These are phyloP conservation scores for Trinectes maculatus DNA, from an alignment of 2,113 vertebrate species.

Conservation along the genomic window DNA sequence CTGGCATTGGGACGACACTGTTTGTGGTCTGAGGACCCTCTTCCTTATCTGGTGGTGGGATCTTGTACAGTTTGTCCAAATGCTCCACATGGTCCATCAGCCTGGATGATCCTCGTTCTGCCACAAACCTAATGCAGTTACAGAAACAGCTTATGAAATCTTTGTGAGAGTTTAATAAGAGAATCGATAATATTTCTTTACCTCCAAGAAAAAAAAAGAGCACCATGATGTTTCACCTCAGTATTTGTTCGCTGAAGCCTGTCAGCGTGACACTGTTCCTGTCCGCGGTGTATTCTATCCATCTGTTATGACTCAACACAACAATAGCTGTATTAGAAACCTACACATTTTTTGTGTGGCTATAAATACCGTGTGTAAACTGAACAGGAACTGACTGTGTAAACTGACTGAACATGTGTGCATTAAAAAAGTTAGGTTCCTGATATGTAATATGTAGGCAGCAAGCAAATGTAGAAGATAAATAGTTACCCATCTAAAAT, in stretches of 20 bases:
- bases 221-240: constrained; percentile 74
- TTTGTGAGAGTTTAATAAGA: too few species aligned
- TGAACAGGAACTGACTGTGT: too few species aligned
- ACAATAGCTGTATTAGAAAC: not conserved
- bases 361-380: too few species aligned
- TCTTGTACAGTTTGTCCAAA: constrained; percentile 84
- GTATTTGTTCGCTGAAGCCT: constrained; percentile 85
- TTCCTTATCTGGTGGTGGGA: constrained; percentile 75
- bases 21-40: constrained; percentile 24
- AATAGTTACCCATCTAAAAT: not conserved
- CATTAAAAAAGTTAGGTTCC: not conserved
- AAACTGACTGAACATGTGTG: not conserved
- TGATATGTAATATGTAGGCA: not conserved
- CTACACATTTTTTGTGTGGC: not conserved
- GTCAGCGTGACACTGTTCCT: constrained; percentile 63
- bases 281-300: fast-evolving
- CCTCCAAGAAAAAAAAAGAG: not conserved
- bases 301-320: not conserved
- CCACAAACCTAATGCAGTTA: constrained; percentile 83
- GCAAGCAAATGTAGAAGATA: not conserved
- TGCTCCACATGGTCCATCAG: constrained; percentile 88
- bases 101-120: constrained; percentile 84
- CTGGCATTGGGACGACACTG: constrained; percentile 39
- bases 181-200: too few species aligned
- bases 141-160: not conserved